Conservation (phyloP, 2,888 invertebrate genomes). For the Anorthoa munda region DNA sequence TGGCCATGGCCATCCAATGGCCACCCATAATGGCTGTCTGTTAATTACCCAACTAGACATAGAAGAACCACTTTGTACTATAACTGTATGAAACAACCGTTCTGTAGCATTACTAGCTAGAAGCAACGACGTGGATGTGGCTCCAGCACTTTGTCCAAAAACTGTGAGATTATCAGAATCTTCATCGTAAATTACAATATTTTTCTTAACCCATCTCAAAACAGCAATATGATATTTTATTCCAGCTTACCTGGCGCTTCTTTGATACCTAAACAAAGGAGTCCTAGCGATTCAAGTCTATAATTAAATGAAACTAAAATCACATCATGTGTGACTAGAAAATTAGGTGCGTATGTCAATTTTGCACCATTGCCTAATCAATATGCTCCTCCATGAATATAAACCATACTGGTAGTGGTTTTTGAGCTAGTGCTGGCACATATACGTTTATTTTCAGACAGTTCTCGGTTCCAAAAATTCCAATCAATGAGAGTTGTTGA, state of each 20-base stretch:
- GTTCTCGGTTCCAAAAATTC: constrained; percentile 83
- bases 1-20: too few species aligned
- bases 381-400: constrained; percentile 86
- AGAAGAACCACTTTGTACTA: constrained; percentile 84
- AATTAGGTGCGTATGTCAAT: constrained; percentile 82
- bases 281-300: constrained; percentile 84
- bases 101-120: constrained; percentile 78
- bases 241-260: constrained; percentile 87
- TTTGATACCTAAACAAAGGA: constrained; percentile 83
- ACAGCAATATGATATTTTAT: constrained; percentile 87
- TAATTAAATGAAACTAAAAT: constrained; percentile 87
- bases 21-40: constrained; percentile 80
- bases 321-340: constrained; percentile 82
- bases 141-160: constrained; percentile 88
- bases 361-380: constrained; percentile 83
- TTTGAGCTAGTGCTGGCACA: constrained; percentile 74
- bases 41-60: constrained; percentile 83
- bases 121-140: constrained; percentile 78
- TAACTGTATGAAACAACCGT: constrained; percentile 83
- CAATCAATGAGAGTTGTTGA: constrained; percentile 75
- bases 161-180: constrained; percentile 86
- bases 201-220: constrained; percentile 85
- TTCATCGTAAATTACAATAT: constrained; percentile 86
- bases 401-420: constrained; percentile 85
- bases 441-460: constrained; percentile 85